Base-by-base conservation (phyloP, 2,888 invertebrate genomes). In the Pediacus dermestoides region DNA sequence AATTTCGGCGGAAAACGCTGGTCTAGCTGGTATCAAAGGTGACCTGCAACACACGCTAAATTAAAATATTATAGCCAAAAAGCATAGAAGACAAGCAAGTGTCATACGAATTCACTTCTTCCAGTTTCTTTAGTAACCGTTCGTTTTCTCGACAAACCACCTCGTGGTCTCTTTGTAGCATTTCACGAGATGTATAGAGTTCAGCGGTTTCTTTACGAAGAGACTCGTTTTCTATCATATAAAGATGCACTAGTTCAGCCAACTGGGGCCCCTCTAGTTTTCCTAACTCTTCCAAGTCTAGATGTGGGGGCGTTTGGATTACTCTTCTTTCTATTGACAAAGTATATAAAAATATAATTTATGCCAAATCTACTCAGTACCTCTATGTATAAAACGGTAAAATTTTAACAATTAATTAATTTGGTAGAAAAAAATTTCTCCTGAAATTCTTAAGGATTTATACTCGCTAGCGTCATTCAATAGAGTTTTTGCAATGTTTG, bases 131-230 rank as follows among this genome's bases (percentile, higher is more conserved):
- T 35, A 89, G 70, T 42, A 95, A 73, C 34, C 88, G 73, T 64
- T 95, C 94, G 60, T 95, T 95, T 68, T 95, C 94, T 37, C 88
- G 73, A 59, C 89, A 90, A 15, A 94, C 82, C 21, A 89, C 67
- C 66, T 94, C 93, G 64, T 93, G 93, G 66, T 95, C 94, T 7
- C 91, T 70, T 48, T 90, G 75, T 43, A 92, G 75, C 48, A 85
- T 77, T 63, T 93, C 91, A 30, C 88, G 72, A 0, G 86, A 79
- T 18, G 77, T 77, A 69, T 83, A 91, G 35, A 94, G 72, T 52
- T 94, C 92, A 1, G 83, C 77, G 68, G 93, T 94, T 70, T 95
- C 93, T 11, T 79, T 78, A 26, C 92, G 76, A 34, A 86, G 67
- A 0, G 85, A 82, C 15, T 84, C 78, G 63, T 87, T 88, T 66